phyloP scores from a whole-genome alignment of 2,888 invertebrate genomes.

The Drepana falcataria region DNA sequence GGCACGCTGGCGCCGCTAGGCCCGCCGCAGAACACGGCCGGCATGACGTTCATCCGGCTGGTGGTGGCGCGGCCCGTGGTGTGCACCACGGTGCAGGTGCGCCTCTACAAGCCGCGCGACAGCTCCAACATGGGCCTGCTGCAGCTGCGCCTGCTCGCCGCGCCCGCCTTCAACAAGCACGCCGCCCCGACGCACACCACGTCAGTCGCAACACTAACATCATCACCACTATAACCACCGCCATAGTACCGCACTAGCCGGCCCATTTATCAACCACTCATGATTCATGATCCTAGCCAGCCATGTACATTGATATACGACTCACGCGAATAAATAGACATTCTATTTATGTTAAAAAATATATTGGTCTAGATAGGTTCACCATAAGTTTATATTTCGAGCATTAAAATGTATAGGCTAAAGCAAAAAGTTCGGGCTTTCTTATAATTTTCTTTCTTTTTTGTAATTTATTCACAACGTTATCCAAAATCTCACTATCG shows the following conservation, averaged over 20 bases:
- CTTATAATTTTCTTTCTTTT: no score
- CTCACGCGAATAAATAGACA: no score
- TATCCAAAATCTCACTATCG: no score
- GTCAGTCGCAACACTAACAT: slow-evolving; percentile 22
- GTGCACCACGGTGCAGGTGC: slow-evolving; percentile 88
- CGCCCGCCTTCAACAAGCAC: slow-evolving; percentile 85
- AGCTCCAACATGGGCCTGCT: slow-evolving; percentile 93
- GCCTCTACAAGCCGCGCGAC: slow-evolving; percentile 89
- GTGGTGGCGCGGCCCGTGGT: slow-evolving; percentile 91
- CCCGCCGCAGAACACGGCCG: slow-evolving; percentile 91
- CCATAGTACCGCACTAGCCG: background rate
- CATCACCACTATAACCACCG: background rate
- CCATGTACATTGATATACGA: no score
- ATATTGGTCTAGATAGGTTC: no score
- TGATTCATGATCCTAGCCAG: no score
- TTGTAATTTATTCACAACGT: no score
- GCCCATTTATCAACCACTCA: no score
- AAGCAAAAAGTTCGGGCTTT: no score
- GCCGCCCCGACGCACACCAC: slow-evolving; percentile 48
- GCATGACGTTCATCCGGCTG: slow-evolving; percentile 91
- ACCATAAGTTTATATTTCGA: no score
- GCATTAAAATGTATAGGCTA: no score
- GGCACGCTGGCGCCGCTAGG: slow-evolving; percentile 89
- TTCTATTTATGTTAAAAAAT: no score
- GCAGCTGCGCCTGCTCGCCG: slow-evolving; percentile 90